Evolutionary conservation across 2,113 vertebrate species (phyloP), one percentile per base, ranked within the genome.

Genomic region (Rana temporaria): DNA sequence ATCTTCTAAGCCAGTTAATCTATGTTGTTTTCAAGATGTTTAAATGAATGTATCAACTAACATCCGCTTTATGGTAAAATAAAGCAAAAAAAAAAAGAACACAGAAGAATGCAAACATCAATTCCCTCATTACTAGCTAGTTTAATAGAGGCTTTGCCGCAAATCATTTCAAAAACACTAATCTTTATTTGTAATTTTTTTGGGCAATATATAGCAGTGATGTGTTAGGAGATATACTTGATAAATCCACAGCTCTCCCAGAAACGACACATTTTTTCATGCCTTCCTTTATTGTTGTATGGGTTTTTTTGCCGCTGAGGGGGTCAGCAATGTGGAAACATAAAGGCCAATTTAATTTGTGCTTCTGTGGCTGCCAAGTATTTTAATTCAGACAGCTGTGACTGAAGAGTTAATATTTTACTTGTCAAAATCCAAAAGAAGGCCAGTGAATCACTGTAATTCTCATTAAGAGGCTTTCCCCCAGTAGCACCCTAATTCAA

Each of bases 351-450:
- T 99, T 99, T 99, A 99, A 99, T 99, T 99, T 99, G 96, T 94
- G 93, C 96, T 97, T 98, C 97, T 97, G 91, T 92, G 92, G 96
- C 96, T 98, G 95, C 96, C 96, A 98, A 99, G 98, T 98, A 99
- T 99, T 99, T 99, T 99, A 99, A 99, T 99, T 99, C 96, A 96
- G 98, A 99, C 98, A 99, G 98, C 97, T 98, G 97, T 99, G 98
- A 99, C 97, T 98, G 98, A 99, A 98, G 97, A 99, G 98, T 99
- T 99, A 99, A 99, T 99, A 99, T 99, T 98, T 99, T 97, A 99
- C 96, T 98, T 99, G 98, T 99, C 98, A 98, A 96, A 98, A 98
- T 94, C 96, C 93, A 94, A 96, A 97, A 95, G 92, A 92, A 93
- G 96, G 96, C 97, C 95, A 98, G 95, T 99, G 97, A 98, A 99